Evolutionary conservation across 2,888 invertebrate species (phyloP), one percentile per base, ranked within the genome.

Genomic region (Euplexia lucipara): DNA sequence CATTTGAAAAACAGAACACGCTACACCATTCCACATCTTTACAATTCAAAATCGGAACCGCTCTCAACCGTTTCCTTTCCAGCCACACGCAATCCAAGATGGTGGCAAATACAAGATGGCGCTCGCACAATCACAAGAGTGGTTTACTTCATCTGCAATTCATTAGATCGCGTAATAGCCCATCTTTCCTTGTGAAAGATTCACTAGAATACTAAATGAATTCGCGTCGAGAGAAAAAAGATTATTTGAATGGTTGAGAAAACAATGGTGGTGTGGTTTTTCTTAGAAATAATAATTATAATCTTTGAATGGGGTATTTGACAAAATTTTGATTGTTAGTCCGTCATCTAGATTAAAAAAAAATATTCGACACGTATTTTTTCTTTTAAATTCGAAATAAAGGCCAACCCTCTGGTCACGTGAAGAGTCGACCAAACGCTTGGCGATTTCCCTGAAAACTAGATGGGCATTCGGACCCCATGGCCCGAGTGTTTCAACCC

Each of bases 91-190:
- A 39, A 62, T 58, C 9, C 49, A 78, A 76, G 54, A 75, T 72
- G 76, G 76, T n/a, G 18, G 61, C 37, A 12, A 34, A 48, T 53
- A 1, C 57, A 75, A 75, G 41, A 76, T 77, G 77, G 77, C 67
- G 70, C 54, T 12, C 12, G 6, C 14, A 51, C 79, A 82, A 82
- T 82, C 82, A 79, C 48, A 14, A 12, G 47, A 82, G 82, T 82
- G 81, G 56, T 41, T 41, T 20, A 48, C 51, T 67, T 75, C 75
- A 82, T 82, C 60, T 77, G 73, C 81, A 77, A 82, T 82, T 82
- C 82, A 82, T 82, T 79, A 79, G 77, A 39, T 32, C 10, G 2
- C 20, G 65, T 74, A 79, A 79, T 77, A 18, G 74, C 49, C 69
- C 52, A 70, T 81, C 60, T 58, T 68, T 64, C 56, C 60, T 66